Evolutionary conservation across 1,140 invertebrate species (phyloP).

Genomic region (Varroa destructor): DNA sequence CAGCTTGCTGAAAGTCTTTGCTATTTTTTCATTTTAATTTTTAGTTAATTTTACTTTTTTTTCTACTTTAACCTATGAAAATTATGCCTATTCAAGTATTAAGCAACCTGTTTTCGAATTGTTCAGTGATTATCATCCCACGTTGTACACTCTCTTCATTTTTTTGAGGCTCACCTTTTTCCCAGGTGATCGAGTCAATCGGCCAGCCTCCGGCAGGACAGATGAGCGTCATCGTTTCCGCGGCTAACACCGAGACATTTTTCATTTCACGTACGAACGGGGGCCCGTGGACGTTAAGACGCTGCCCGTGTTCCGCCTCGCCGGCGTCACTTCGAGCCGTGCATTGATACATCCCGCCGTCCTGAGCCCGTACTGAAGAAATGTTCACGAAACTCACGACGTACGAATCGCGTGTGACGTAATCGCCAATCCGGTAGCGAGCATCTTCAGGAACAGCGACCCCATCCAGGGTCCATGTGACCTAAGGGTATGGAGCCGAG

Average conservation of each 20-base stretch:
- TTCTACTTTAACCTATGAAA: too few species aligned
- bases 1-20: too few species aligned
- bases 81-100: too few species aligned
- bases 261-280: conserved; percentile 42
- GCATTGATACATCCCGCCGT: conserved; percentile 42
- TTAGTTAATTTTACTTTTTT: too few species aligned
- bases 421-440: conserved; percentile 38
- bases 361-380: conserved; percentile 39
- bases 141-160: too few species aligned
- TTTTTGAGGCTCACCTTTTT: conserved; percentile 40
- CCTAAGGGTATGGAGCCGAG: conserved; percentile 22
- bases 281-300: conserved; percentile 38
- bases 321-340: conserved; percentile 41
- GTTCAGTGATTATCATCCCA: too few species aligned
- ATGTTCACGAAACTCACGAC: conserved; percentile 44
- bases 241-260: conserved; percentile 43
- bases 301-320: conserved; percentile 35
- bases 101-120: too few species aligned
- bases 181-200: conserved; percentile 42
- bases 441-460: conserved; percentile 38
- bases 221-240: conserved; percentile 39
- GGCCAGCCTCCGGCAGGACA: conserved; percentile 37
- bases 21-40: too few species aligned
- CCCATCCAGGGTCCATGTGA: conserved; percentile 44
- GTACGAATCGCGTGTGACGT: conserved; percentile 34